These are phyloP conservation scores for Paguma larvata DNA, from an alignment of 2,797 vertebrate species.

Conservation along the genomic window DNA sequence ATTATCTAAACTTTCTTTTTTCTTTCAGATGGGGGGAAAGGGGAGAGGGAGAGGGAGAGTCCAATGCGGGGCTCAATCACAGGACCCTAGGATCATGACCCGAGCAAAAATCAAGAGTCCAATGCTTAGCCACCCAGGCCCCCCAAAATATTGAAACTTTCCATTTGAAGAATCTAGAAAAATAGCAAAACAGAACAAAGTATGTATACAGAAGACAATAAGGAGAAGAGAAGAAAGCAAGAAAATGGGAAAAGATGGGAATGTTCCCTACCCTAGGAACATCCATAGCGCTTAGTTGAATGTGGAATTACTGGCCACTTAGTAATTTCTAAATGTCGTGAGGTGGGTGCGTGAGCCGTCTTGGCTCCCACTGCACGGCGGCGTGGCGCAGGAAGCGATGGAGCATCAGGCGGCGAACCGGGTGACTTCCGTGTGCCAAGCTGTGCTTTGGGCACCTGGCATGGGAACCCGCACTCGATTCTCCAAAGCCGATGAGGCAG, in stretches of 20 bases:
- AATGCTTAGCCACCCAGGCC: no score
- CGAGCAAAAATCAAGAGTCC: no score
- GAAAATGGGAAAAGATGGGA: fast-evolving
- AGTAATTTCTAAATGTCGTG: no score
- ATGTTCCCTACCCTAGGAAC: fast-evolving
- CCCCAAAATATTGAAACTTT: not conserved
- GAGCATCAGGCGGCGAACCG: fast-evolving
- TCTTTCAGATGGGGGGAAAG: no score
- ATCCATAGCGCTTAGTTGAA: not conserved
- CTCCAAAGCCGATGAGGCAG: not conserved
- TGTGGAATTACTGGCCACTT: no score
- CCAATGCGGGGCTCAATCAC: no score
- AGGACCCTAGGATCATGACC: no score
- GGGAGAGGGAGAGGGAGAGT: no score
- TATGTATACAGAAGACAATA: not conserved
- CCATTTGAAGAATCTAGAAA: not conserved
- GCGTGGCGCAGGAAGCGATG: fast-evolving
- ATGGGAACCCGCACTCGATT: not conserved
- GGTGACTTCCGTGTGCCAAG: not conserved
- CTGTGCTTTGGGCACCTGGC: not conserved
- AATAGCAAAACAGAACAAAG: not conserved
- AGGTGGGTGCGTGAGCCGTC: no score
- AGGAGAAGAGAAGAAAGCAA: not conserved
- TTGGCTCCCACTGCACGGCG: no score
- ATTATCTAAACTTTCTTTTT: not conserved